Evolutionary conservation across 2,888 invertebrate species (phyloP), one percentile per base, ranked within the genome.

Genomic region (Notocelia uddmanniana): DNA sequence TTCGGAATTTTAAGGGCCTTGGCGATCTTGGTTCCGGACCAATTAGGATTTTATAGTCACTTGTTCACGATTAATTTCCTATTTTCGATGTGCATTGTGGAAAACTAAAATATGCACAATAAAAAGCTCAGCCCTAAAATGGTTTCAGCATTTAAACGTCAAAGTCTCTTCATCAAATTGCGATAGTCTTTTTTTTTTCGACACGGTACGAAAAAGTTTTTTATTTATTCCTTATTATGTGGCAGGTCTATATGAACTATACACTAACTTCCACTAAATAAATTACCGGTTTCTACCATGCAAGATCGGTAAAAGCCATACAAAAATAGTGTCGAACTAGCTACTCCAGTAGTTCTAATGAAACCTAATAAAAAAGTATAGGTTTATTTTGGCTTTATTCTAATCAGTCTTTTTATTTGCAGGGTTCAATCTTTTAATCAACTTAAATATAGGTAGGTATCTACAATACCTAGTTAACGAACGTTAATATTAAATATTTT

Each of bases 161-260:
- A 3, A 26, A 26, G 26, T 34, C 0, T 34, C 37, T 26, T 57
- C 57, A 57, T 57, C 15, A 23, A 57, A 57, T 31, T 57, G 57
- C 31, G 57, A 57, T 57, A 26, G 57, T 26, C 26, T 13, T 10
- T 57, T 57, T 57, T 31, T 57, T 57, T 57, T 26, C 5, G 13
- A 15, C 26, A 23, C 2, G 15, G 55, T 26, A 26, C 55, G 55
- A 31, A 58, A 37, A 3, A 37, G n/a, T 19, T 41, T 41, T 59
- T 37, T 58, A n/a, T 58, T 58, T n/a, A 31, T 58, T 19, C n/a
- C n/a, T 58, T 19, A 58, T 58, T 58, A 58, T 58, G 58, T 58
- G 58, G 37, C 58, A 37, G 57, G 31, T 58, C 58, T 37, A 58
- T 37, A 58, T 34, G 58, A 58, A 58, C 18, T 41, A 55, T 31